Evolutionary conservation across 2,797 vertebrate genomes (phyloP).

Genomic region (Pipistrellus kuhlii): DNA sequence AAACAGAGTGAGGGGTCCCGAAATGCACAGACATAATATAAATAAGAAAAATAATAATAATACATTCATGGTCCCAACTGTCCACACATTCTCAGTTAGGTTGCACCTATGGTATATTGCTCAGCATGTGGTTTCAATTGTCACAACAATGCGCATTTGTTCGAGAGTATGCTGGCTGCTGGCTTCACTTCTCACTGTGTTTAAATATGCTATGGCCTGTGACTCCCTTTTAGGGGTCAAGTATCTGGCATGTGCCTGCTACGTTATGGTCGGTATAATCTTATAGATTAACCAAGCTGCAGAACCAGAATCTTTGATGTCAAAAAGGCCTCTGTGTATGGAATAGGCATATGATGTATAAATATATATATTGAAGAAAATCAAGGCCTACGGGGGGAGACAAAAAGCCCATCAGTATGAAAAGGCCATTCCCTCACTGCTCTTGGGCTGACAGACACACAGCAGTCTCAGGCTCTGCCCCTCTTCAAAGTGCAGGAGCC

Average conservation of each 20-base stretch:
- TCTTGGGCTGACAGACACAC: background rate
- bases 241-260: slow-evolving; percentile 78
- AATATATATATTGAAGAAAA: slow-evolving; percentile 11
- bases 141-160: slow-evolving; percentile 87
- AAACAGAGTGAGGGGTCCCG: slow-evolving; percentile 73
- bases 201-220: slow-evolving; percentile 79
- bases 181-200: slow-evolving; percentile 62
- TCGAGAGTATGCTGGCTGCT: slow-evolving; percentile 71
- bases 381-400: background rate
- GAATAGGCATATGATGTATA: background rate
- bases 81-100: slow-evolving; percentile 77
- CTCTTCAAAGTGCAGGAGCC: slow-evolving; percentile 23
- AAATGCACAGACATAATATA: slow-evolving; percentile 79
- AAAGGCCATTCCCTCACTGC: background rate
- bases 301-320: slow-evolving; percentile 77
- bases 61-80: slow-evolving; percentile 72
- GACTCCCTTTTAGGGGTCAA: slow-evolving; percentile 82
- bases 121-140: slow-evolving; percentile 89
- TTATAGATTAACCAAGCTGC: slow-evolving; percentile 77
- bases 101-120: slow-evolving; percentile 79
- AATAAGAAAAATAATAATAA: slow-evolving; percentile 77
- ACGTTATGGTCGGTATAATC: slow-evolving; percentile 77
- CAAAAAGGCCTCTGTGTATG: slow-evolving; percentile 61
- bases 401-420: background rate
- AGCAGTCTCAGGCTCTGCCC: background rate